Evolutionary conservation across 1,140 invertebrate genomes (phyloP), one percentile per base, ranked within the genome.

Genomic region (Drosophila mayri): DNA sequence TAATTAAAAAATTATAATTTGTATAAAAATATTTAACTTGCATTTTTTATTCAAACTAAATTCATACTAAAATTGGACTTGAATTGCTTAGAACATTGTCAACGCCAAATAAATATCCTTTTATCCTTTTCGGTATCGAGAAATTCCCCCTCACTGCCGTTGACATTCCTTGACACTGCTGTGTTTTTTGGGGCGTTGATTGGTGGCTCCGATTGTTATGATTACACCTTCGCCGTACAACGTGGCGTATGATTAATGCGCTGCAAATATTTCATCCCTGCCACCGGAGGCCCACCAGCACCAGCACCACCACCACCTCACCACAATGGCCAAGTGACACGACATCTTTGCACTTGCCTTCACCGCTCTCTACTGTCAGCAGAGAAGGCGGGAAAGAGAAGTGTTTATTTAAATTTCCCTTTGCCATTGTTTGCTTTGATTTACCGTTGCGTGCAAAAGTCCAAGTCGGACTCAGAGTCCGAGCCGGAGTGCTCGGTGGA

Each of bases 181-280:
- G 50, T 40, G 58, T 41, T 58, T 40, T 65, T 43, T 3, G 38
- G 46, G 52, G 52, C 72, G 71, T 52, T 75, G 71, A 75, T 65
- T 76, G 54, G 55, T 35, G 54, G 55, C 62, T 57, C n/a, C 35
- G 43, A 68, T 77, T 46, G 59, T 46, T 57, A 78, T 57, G 57
- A 52, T 50, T 62, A 78, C 58, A 50, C 65, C 40, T 57, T 57
- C 22, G 41, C 25, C 22, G 47, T 32, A 47, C 52, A 77, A 71
- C 74, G 38, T 35, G 75, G 75, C 75, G 75, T 78, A 78, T 78
- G 76, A 78, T 78, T 76, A 77, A 77, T 77, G 75, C 47, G 35
- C 40, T 52, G 38, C 37, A 60, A 59, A 60, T 70, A 70, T 50
- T 74, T 64, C 30, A 74, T 44, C 6, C 44, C 50, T 28, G 40